phyloP scores from a whole-genome alignment of 2,797 vertebrate genomes.

The Pyrocephalus nanus region DNA sequence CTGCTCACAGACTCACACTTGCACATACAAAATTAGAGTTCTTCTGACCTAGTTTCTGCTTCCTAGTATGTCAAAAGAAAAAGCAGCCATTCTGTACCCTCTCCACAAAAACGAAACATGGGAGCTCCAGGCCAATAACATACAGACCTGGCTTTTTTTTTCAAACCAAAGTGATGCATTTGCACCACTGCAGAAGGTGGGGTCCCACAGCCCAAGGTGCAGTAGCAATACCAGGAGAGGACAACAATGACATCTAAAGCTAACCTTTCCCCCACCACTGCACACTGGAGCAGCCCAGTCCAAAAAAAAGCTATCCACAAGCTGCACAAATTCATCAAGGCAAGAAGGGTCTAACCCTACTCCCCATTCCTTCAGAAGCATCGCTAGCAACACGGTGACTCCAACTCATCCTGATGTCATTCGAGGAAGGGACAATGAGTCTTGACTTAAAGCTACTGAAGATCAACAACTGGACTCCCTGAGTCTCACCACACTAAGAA shows the following conservation, averaged over 20 bases:
- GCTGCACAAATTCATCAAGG: neutral
- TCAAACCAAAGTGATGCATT: neutral
- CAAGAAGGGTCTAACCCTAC: neutral
- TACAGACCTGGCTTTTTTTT: neutral
- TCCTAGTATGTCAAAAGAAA: neutral
- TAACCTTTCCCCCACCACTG: neutral
- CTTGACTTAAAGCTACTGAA: neutral
- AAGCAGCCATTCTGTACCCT: neutral
- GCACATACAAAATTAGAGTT: neutral
- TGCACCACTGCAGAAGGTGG: neutral
- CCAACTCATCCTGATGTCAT: neutral
- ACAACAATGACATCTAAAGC: neutral
- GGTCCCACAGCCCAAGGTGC: neutral
- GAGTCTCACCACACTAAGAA: neutral
- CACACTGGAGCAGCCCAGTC: neutral
- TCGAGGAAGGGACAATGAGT: neutral
- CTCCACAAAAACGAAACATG: neutral
- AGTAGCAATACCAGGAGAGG: neutral
- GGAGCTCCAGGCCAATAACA: neutral
- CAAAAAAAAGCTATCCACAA: neutral
- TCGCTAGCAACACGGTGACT: neutral
- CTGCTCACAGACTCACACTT: neutral
- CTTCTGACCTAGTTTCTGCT: constrained; percentile 10
- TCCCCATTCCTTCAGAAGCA: neutral
- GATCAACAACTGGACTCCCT: neutral